Evolutionary conservation across 2,113 vertebrate genomes (phyloP).

Genomic region (Sturnus vulgaris): DNA sequence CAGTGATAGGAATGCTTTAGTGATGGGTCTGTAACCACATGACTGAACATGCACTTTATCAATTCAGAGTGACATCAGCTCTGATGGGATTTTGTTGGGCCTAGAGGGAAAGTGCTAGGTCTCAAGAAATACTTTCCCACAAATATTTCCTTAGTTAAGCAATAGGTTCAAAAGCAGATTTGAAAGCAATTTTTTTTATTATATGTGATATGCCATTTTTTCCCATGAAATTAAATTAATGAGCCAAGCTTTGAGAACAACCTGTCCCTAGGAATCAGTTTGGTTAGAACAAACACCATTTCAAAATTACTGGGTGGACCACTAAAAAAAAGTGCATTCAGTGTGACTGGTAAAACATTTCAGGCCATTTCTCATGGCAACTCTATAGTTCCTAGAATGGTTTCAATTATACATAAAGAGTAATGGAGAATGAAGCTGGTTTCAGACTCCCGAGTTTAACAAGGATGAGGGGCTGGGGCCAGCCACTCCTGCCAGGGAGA

Average conservation of each 20-base stretch:
- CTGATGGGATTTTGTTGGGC: background rate
- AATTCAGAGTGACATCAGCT: background rate
- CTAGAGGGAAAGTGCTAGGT: background rate
- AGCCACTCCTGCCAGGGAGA: background rate
- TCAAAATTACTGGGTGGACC: background rate
- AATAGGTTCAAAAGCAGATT: background rate
- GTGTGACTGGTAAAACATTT: background rate
- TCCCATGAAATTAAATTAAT: background rate
- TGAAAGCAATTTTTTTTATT: background rate
- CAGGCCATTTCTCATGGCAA: background rate
- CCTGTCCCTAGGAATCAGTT: background rate
- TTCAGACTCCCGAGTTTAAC: background rate
- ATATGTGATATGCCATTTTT: background rate
- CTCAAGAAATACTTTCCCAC: background rate
- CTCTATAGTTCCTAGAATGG: background rate
- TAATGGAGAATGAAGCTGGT: background rate
- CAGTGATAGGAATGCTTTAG: background rate
- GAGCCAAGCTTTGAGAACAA: background rate
- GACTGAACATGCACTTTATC: background rate
- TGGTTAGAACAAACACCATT: rapidly evolving
- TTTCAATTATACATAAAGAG: background rate
- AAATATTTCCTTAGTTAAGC: background rate
- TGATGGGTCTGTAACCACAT: background rate
- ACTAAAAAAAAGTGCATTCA: background rate
- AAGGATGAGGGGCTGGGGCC: background rate